These are phyloP conservation scores for Carabus problematicus DNA, from an alignment of 2,888 invertebrate species.

Conservation along the genomic window DNA sequence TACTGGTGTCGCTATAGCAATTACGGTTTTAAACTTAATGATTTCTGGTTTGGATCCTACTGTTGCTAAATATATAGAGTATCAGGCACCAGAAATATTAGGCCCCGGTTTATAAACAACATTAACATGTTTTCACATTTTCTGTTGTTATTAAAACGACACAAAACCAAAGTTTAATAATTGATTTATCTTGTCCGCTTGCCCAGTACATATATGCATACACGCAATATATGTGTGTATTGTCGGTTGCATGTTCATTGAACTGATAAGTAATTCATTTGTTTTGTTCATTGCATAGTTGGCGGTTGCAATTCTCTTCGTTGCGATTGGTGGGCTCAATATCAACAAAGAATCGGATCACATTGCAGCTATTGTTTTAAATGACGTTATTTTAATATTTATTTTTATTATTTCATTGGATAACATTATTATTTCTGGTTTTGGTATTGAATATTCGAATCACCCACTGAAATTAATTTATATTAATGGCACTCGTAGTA, in stretches of 20 bases:
- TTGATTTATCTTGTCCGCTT: slow-evolving; percentile 9
- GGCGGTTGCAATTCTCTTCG: slow-evolving; percentile 81
- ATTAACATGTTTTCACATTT: neutral
- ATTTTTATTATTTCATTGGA: slow-evolving; percentile 82
- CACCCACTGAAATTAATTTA: slow-evolving; percentile 64
- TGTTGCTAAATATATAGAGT: slow-evolving; percentile 62
- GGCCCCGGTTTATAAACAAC: slow-evolving; percentile 29
- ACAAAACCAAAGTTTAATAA: slow-evolving; percentile 33
- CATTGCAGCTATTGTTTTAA: slow-evolving; percentile 76
- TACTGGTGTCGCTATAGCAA: slow-evolving; percentile 73
- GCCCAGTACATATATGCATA: neutral
- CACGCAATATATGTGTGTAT: neutral
- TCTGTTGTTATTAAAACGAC: neutral
- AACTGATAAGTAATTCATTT: neutral
- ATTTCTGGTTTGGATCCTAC: slow-evolving; percentile 83
- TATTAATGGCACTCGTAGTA: slow-evolving; percentile 29
- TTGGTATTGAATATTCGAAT: slow-evolving; percentile 81
- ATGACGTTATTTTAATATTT: slow-evolving; percentile 80
- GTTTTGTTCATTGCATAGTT: slow-evolving; percentile 67
- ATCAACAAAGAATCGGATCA: slow-evolving; percentile 79
- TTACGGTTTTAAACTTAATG: slow-evolving; percentile 77
- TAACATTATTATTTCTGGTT: slow-evolving; percentile 84
- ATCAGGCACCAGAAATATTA: slow-evolving; percentile 39
- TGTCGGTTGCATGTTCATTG: neutral
- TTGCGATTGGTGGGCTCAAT: slow-evolving; percentile 82